Evolutionary conservation across 2,797 vertebrate genomes (phyloP), one percentile per base, ranked within the genome.

Genomic region (Gallinago nigripennis): DNA sequence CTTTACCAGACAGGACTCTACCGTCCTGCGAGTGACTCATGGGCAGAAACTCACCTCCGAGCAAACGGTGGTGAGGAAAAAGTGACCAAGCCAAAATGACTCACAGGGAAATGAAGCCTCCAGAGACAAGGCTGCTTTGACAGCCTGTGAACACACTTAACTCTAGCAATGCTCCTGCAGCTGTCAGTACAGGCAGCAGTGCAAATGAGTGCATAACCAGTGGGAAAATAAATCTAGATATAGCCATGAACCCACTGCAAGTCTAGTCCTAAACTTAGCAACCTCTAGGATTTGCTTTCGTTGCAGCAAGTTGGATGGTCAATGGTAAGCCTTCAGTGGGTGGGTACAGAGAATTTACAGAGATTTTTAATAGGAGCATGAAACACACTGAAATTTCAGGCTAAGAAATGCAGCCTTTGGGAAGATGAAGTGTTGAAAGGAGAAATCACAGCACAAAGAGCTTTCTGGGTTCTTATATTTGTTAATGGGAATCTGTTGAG

Each of bases 81-180:
- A 90, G 72, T 87, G 78, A 94, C 90, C 68, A 10, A 94, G 87
- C 69, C 92, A 86, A 75, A 82, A 79, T 94, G 93, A 94, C 39
- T 96, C 96, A 96, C 21, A 68, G 81, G 72, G 64, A 92, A 95
- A 75, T 4, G 5, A 92, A 96, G 75, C 50, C 75, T 78, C 70
- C 78, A 33, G 86, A 65, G 66, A 92, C 57, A 82, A 84, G 54
- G 66, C 91, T 87, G 82, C 41, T 83, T 86, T 93, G 75, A 82
- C 87, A 92, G 80, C 56, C 80, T 71, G 88, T 76, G 86, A 88
- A 71, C 25, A 5, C 37, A 63, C 30, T 83, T 65, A 66, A 43
- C 77, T 76, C 19, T 33, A 71, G 50, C 76, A 81, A 68, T 46
- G 58, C 43, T 23, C 35, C 11, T 24, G 58, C 61, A 66, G 71